Base-by-base conservation (phyloP, 2,797 vertebrate species). In the Siniperca undulata region DNA sequence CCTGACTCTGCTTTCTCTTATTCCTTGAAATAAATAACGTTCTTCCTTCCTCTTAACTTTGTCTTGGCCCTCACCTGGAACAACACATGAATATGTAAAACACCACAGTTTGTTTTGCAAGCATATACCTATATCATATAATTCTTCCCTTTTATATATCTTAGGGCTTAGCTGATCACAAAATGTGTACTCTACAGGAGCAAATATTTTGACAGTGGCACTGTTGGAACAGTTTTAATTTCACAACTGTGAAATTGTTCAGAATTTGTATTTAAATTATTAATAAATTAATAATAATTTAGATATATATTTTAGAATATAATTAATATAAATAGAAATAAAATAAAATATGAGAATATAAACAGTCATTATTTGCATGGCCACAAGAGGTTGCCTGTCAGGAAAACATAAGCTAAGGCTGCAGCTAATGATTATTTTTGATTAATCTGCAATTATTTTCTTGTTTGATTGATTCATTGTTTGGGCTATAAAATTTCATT, bases 61-160 rank as follows among this genome's bases (percentile, higher is more conserved):
- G 66, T 46, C 40, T 58, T 58, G 61, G 70, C 34, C 52, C 59
- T 70, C 46, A 78, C 30, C 10, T 50, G 59, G 71, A 70, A 72
- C 52, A 36, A 44, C 24, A 56, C 46, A 67, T 38, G 56, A 66
- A 80, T 56, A 66, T 70, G 22, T 67, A 70, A 80, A 56, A 24
- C 24, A 83, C 40, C 1, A 38, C 27, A 42, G 7, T 46, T 34
- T 68, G n/a, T 55, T 36, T 19, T 68, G 70, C 56, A 9, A 61
- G 27, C 44, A 42, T 20, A 44, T 30, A 46, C 24, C 27, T 30
- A 30, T 30, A 30, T 3, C 13, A 38, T 17, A 46, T 30, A 70
- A 44, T 78, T 65, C 2, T 40, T 55, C 24, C 4, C 5, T 60
- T 58, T 34, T 14, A 42, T 8, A 42, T 56, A 9, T 22, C 5